phyloP scores from a whole-genome alignment of 2,797 vertebrate genomes.

The Gymnoscopelus microlampas region DNA sequence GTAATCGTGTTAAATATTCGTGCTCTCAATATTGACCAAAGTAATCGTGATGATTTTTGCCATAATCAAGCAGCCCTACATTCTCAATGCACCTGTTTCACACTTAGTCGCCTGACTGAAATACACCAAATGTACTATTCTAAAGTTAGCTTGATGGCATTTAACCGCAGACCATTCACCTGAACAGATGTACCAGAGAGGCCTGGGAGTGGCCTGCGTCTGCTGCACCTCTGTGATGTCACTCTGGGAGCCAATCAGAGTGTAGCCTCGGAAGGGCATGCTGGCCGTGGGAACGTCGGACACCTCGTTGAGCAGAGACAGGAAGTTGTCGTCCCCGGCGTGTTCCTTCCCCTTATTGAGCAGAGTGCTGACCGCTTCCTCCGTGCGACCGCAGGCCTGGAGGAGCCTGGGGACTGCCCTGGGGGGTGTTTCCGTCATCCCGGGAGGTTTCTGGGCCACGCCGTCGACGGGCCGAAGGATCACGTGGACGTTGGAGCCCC shows the following conservation, averaged over 20 bases:
- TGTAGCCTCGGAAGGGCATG: slow-evolving; percentile 92
- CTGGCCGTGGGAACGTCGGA: slow-evolving; percentile 71
- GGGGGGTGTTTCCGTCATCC: background rate
- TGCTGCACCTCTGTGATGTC: slow-evolving; percentile 83
- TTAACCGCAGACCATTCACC: slow-evolving; percentile 75
- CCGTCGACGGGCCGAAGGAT: slow-evolving; percentile 84
- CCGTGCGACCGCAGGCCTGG: slow-evolving; percentile 89
- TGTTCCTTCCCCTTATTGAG: slow-evolving; percentile 82
- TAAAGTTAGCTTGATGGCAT: too few species aligned
- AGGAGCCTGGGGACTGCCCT: slow-evolving; percentile 78
- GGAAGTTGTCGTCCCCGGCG: slow-evolving; percentile 72
- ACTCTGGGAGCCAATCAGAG: slow-evolving; percentile 81
- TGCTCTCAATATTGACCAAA: too few species aligned
- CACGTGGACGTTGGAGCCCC: slow-evolving; percentile 94
- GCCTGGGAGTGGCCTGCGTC: slow-evolving; percentile 76
- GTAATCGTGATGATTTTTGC: too few species aligned
- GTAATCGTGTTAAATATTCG: too few species aligned
- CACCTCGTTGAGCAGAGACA: slow-evolving; percentile 88
- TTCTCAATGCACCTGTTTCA: too few species aligned
- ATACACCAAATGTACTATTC: too few species aligned
- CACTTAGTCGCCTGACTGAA: too few species aligned
- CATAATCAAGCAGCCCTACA: too few species aligned
- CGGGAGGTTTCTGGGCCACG: background rate
- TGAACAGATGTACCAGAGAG: slow-evolving; percentile 95
- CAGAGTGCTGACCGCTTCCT: slow-evolving; percentile 81